These are phyloP conservation scores for Cyphomyrus plagiostoma DNA, from an alignment of 2,113 vertebrate genomes.

Conservation along the genomic window DNA sequence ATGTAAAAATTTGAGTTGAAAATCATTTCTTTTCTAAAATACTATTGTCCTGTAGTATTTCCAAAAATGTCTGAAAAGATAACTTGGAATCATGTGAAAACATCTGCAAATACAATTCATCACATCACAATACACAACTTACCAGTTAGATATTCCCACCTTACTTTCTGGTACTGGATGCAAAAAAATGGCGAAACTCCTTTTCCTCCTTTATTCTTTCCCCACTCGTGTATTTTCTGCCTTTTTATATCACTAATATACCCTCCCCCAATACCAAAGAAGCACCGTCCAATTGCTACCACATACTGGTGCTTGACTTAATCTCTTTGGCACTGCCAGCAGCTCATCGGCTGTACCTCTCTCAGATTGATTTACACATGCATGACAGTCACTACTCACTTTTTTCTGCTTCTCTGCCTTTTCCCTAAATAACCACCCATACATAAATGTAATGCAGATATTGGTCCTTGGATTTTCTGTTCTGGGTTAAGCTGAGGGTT, in stretches of 20 bases:
- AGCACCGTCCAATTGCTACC: conserved; percentile 55
- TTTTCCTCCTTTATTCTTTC: background rate
- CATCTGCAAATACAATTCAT: background rate
- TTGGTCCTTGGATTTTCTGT: background rate
- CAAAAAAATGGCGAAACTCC: background rate
- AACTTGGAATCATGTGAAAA: background rate
- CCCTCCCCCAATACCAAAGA: conserved; percentile 42
- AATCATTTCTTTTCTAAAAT: background rate
- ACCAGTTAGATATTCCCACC: background rate
- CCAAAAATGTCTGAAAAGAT: background rate
- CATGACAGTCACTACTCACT: background rate
- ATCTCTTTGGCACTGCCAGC: conserved; percentile 46
- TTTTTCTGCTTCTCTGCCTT: background rate
- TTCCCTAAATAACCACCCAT: background rate
- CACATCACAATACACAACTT: background rate
- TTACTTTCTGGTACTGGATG: background rate
- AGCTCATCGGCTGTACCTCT: conserved; percentile 53
- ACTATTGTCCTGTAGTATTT: background rate
- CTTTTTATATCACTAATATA: background rate
- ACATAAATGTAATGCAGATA: background rate
- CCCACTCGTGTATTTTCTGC: background rate
- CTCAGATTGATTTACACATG: background rate
- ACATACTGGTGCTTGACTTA: conserved; percentile 49
- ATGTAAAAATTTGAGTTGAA: background rate
- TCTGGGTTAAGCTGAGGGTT: background rate